Evolutionary conservation across 2,113 vertebrate genomes (phyloP).

Genomic region (Lucifuga dentata): DNA sequence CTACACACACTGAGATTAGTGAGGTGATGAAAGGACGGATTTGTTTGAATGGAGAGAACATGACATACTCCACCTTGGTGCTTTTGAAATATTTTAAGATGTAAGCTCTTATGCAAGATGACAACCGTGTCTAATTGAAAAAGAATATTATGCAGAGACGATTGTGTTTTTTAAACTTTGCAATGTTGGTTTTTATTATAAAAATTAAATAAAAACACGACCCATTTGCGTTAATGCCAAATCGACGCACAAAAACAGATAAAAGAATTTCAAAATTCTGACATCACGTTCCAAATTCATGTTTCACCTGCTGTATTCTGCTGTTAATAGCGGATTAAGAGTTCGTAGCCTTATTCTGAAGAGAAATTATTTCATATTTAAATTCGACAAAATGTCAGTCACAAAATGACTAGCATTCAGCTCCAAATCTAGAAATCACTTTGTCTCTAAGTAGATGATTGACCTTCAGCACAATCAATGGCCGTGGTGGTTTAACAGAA

Average conservation of each 20-base stretch:
- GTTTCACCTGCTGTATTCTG: constrained; percentile 30
- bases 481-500: constrained; percentile 72
- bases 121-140: constrained; percentile 62
- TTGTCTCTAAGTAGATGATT: constrained; percentile 75
- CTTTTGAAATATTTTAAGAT: constrained; percentile 56
- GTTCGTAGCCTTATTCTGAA: constrained; percentile 44
- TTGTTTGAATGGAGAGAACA: constrained; percentile 57
- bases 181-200: too few relatives aligned
- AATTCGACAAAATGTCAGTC: constrained; percentile 61
- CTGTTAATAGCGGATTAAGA: constrained; percentile 21
- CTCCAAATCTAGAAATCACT: constrained; percentile 69
- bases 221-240: too few relatives aligned
- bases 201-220: too few relatives aligned
- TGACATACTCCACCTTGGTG: constrained; percentile 55
- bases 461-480: constrained; percentile 80
- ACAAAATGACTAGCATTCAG: constrained; percentile 57
- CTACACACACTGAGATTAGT: constrained; percentile 44
- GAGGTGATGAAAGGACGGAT: constrained; percentile 67
- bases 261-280: background rate
- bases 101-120: constrained; percentile 19
- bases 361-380: constrained; percentile 58
- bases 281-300: background rate
- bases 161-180: too few relatives aligned
- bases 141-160: background rate
- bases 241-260: too few relatives aligned